Percentiles rank a stretch among this genome's conserved stretches.
phyloP scores from a whole-genome alignment of 2,797 vertebrate species.

The Margarornis squamiger region DNA sequence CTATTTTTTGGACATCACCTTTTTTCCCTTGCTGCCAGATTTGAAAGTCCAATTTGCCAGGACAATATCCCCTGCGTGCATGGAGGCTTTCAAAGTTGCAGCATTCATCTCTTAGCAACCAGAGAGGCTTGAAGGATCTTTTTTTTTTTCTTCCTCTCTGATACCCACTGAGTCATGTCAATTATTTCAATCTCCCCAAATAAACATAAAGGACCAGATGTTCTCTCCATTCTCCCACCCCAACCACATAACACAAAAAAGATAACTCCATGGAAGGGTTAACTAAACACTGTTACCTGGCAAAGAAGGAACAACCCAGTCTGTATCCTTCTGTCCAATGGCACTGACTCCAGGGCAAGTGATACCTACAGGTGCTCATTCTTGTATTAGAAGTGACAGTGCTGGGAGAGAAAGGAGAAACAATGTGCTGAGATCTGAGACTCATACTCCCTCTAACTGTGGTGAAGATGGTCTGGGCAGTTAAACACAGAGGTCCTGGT shows the following conservation, averaged over 20 bases:
- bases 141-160: neutral
- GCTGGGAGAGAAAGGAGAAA: neutral
- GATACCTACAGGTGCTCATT: accelerated
- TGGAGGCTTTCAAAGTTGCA: slow-evolving; percentile 73
- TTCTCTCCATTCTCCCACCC: neutral
- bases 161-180: neutral
- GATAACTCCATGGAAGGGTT: neutral
- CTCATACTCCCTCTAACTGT: neutral
- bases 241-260: neutral
- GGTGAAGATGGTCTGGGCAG: neutral
- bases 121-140: slow-evolving; percentile 20
- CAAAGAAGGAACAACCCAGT: neutral
- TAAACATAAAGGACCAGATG: neutral
- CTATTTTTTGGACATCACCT: slow-evolving; percentile 60
- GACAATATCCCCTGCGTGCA: slow-evolving; percentile 64
- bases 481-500: neutral
- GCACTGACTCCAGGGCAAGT: neutral
- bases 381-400: neutral
- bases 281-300: neutral
- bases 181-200: slow-evolving; percentile 9
- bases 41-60: slow-evolving; percentile 74
- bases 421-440: neutral
- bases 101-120: slow-evolving; percentile 73
- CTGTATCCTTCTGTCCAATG: neutral
- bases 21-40: slow-evolving; percentile 69